Evolutionary conservation across 30 jellyfish, hydroid and myxozoan species (phyloP).

Genomic region (Calvadosia cruxmelitensis): DNA sequence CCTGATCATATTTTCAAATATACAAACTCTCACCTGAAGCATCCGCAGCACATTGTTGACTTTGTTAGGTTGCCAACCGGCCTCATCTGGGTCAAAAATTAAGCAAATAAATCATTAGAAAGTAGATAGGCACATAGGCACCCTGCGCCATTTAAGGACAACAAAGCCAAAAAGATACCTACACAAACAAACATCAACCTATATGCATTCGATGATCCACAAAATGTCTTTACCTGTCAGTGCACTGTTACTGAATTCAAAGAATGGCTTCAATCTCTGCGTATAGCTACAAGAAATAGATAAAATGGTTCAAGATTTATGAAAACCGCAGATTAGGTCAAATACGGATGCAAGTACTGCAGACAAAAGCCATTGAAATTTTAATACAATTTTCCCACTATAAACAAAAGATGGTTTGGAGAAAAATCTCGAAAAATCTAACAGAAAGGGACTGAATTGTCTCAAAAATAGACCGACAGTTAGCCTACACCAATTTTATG

Average conservation of each 20-base stretch:
- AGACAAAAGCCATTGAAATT: too few relatives aligned
- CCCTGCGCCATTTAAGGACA: too few relatives aligned
- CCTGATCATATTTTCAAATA: too few relatives aligned
- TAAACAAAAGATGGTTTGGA: too few relatives aligned
- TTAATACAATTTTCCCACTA: too few relatives aligned
- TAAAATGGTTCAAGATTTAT: background rate
- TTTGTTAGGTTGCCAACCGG: constrained; percentile 69
- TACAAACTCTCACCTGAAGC: constrained; percentile 55
- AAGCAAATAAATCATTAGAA: background rate
- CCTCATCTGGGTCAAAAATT: constrained; percentile 33
- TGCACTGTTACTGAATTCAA: constrained; percentile 58
- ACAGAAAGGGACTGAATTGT: too few relatives aligned
- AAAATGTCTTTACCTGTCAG: constrained; percentile 23
- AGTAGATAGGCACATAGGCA: background rate
- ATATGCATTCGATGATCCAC: background rate
- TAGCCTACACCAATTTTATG: too few relatives aligned
- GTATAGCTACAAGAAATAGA: constrained; percentile 45
- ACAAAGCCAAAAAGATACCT: background rate
- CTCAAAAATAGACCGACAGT: too few relatives aligned
- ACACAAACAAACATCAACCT: background rate
- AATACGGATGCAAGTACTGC: too few relatives aligned
- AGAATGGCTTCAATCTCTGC: constrained; percentile 54
- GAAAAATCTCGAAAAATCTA: too few relatives aligned
- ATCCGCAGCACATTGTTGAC: constrained; percentile 66
- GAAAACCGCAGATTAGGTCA: background rate